Evolutionary conservation across 64 coral and sea anemone species (phyloP), one percentile per base, ranked within the genome.

Genomic region (Dendrophyllia cribrosa): DNA sequence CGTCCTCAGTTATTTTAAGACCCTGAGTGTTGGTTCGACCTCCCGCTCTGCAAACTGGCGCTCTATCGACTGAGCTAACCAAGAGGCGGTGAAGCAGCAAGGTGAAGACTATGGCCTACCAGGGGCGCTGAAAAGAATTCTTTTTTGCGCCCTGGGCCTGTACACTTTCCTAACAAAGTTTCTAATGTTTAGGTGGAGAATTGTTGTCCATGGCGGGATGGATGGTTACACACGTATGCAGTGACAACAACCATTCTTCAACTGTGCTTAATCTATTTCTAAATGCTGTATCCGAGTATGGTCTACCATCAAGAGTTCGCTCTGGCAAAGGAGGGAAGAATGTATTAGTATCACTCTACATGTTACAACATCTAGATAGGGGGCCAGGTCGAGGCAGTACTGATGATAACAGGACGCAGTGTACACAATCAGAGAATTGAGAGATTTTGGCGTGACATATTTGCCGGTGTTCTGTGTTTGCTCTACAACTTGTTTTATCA

Each of bases 241-340:
- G 63, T 12, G 73, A 15, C 6, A 85, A 92, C 43, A 92, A 85
- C 64, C 51, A 60, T 47, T 20, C 89, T 26, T 43, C 26, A 9
- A 93, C 82, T 86, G 91, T 93, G 21, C 61, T 87, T 1, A 11
- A 58, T 21, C 60, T 93, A 60, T 87, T 93, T 53, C 19, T 78
- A 34, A 10, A 80, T 50, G 91, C 83, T 43, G 62, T 58, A 17
- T 58, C n/a, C 6, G 55, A 94, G 49, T 94, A 59, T 89, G 76
- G 92, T 11, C 70, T 88, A 22, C 92, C 77, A 21, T 94, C 92
- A 47, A 94, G 86, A 59, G 92, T 94, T 46, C 19, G 76, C 9
- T 76, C 76, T 62, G 69, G 89, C 59, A 83, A 83, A 79, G 77
- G 86, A 74, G 92, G 92, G n/a, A 77, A 94, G 61, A 94, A 89